A percentile compares a stretch with the other conserved stretches of the same genome.
Conservation (phyloP, 2,888 invertebrate genomes). For the Hecatera dysodea region DNA sequence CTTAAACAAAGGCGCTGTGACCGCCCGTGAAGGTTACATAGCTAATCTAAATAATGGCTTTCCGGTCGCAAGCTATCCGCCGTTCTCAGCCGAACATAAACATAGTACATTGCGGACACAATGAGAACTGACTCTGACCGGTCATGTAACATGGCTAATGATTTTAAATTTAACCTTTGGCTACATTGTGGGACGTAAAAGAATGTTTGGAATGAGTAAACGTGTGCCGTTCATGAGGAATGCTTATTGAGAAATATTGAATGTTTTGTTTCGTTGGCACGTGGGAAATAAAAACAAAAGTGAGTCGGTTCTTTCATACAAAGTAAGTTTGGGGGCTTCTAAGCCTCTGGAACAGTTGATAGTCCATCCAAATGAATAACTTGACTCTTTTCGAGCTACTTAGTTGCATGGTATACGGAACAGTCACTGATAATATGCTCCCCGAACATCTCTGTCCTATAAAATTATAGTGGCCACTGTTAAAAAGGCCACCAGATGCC, state of each 20-base stretch:
- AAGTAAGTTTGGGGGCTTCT: neutral
- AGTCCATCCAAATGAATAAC: neutral
- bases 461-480: too few relatives aligned
- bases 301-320: neutral
- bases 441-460: neutral
- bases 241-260: neutral
- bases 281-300: neutral
- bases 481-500: too few relatives aligned
- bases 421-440: neutral
- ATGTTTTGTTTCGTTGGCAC: conserved; percentile 1
- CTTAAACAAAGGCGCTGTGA: conserved; percentile 33
- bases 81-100: conserved; percentile 17
- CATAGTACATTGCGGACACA: conserved; percentile 37
- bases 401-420: neutral
- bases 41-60: conserved; percentile 40
- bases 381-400: neutral
- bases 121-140: conserved; percentile 32
- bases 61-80: conserved; percentile 40
- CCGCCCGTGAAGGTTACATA: conserved; percentile 31
- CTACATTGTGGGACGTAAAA: conserved; percentile 10
- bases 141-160: conserved; percentile 33
- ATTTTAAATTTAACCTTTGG: conserved; percentile 49
- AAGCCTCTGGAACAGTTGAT: neutral
- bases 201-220: conserved; percentile 8
- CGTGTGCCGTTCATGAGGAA: neutral